phyloP scores from a whole-genome alignment of 1,140 invertebrate species.

The Arion vulgaris region DNA sequence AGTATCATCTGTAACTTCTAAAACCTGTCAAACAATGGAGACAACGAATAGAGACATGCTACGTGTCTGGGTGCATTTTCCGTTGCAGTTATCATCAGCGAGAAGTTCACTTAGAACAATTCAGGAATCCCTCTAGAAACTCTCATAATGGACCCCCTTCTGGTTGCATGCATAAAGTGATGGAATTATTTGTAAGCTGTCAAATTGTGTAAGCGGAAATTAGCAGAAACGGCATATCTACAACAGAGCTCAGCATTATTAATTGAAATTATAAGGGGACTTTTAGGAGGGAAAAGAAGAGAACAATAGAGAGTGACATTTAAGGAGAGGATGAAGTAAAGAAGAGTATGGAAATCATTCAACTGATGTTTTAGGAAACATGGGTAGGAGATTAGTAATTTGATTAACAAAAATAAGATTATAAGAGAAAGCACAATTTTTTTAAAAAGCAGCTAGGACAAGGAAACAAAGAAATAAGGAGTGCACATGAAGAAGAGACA shows the following conservation, averaged over 20 bases:
- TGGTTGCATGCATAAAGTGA: slow-evolving; percentile 3
- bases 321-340: not conserved
- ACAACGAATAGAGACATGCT: not conserved
- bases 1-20: too few species aligned
- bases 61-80: not conserved
- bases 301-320: not conserved
- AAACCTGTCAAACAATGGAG: not conserved
- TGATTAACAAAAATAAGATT: too few species aligned
- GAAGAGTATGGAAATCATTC: too few species aligned
- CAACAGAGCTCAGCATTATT: not conserved
- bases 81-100: too few species aligned
- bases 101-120: not conserved
- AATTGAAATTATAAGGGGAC: not conserved
- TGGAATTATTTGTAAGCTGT: not conserved
- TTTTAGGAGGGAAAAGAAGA: not conserved
- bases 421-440: too few species aligned
- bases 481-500: too few species aligned
- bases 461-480: too few species aligned
- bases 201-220: not conserved
- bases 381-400: too few species aligned
- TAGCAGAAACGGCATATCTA: not conserved
- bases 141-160: not conserved
- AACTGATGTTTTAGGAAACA: too few species aligned
- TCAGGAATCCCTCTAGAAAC: not conserved
- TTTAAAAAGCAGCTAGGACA: too few species aligned